phyloP scores from a whole-genome alignment of 2,888 invertebrate species.

The Odontocolon sp. region DNA sequence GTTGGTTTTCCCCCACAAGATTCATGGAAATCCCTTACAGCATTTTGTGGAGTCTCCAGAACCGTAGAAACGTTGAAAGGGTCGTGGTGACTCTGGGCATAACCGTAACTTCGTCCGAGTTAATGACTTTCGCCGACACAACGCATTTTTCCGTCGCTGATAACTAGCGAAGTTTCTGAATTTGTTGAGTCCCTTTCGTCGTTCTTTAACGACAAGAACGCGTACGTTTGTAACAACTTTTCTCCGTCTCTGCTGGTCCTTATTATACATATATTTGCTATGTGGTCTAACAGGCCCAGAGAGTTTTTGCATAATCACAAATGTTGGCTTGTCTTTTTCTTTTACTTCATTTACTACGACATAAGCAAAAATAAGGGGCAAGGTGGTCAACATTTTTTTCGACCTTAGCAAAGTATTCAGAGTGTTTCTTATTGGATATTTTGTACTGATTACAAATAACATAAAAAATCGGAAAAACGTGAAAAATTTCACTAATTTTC shows the following conservation, averaged over 20 bases:
- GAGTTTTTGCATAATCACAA: too few relatives aligned
- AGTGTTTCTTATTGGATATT: too few relatives aligned
- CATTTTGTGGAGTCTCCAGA: too few relatives aligned
- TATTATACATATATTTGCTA: background rate
- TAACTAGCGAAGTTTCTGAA: conserved; percentile 72
- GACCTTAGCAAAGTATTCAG: too few relatives aligned
- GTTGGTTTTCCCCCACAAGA: conserved; percentile 12
- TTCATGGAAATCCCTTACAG: conserved; percentile 9
- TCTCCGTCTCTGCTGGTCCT: background rate
- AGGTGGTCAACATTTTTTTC: too few relatives aligned
- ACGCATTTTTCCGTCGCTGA: conserved; percentile 64
- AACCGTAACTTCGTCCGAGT: conserved; percentile 62
- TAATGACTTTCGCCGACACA: conserved; percentile 70
- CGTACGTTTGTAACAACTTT: conserved; percentile 8
- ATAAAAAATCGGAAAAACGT: too few relatives aligned
- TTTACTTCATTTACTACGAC: too few relatives aligned
- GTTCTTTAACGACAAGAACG: conserved; percentile 5
- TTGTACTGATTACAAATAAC: too few relatives aligned
- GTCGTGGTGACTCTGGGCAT: background rate
- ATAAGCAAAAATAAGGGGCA: too few relatives aligned
- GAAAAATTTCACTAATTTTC: too few relatives aligned
- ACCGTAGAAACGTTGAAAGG: conserved; percentile 44
- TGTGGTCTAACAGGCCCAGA: too few relatives aligned
- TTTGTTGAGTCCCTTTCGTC: conserved; percentile 47
- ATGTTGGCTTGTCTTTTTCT: too few relatives aligned